Evolutionary conservation across 2,888 invertebrate genomes (phyloP), one percentile per base, ranked within the genome.

Genomic region (Doris montereyensis): DNA sequence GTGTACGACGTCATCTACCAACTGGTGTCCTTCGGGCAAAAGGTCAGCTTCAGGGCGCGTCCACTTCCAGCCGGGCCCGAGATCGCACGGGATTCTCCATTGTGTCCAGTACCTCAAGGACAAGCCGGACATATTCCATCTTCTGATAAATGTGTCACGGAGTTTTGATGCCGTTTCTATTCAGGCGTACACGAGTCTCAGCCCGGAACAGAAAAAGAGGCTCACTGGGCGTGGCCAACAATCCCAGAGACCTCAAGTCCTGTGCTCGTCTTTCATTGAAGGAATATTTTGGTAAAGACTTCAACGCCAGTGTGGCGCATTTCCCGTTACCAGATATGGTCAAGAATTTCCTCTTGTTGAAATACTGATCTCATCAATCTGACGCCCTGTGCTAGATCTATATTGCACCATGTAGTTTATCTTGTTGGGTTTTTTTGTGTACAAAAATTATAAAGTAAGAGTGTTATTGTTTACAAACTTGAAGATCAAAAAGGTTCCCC

Each of bases 141-240:
- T 94, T 57, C 93, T 96, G 78, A 90, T 95, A 73, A 95, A 95
- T 85, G 95, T 95, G 0, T 94, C 95, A 0, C 95, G 95, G 90
- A 93, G 94, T 8, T 96, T 95, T 90, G 96, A 96, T 88, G 93
- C 94, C 0, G 95, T 95, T 87, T 95, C 95, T 94, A 96, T 96
- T 73, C 93, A 94, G 84, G 93, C 95, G 84, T 95, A 95, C 87
- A 94, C 93, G 76, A 93, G 93, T 1, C 90, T 96, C 0, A 94
- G 93, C 0, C 92, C 94, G 1, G 93, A 93, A 10, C 95, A 95
- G 89, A 95, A 95, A 88, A 92, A 93, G n/a, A 52, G 88, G 93
- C 34, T 92, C 96, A 58, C 93, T 95, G 75, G 92, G 94, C 80
- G 34, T 83, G 26, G 86, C 84, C 0, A 81, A 68, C 3, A 80